A percentile compares a stretch with the other conserved stretches of the same genome.
phyloP scores from a whole-genome alignment of 2,113 vertebrate genomes.

The Isurus oxyrinchus region DNA sequence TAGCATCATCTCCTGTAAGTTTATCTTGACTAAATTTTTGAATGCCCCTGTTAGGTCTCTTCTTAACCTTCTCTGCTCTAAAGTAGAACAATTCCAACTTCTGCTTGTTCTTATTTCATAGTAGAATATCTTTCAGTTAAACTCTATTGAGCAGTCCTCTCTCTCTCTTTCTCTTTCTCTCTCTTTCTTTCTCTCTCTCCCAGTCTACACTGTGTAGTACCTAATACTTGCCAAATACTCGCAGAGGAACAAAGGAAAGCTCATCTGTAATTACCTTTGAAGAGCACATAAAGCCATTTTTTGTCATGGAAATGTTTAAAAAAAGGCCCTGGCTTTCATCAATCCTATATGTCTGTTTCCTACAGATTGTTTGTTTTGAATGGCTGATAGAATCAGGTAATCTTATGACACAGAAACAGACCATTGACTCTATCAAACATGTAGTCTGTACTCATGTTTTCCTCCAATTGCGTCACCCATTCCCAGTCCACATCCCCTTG shows the following conservation, averaged over 20 bases:
- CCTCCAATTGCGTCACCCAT: background rate
- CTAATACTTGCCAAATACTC: background rate
- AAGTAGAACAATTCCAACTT: background rate
- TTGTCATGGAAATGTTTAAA: background rate
- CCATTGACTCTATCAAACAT: background rate
- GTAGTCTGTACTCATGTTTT: background rate
- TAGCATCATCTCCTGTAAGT: no score
- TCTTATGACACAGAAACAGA: background rate
- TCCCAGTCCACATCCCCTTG: background rate
- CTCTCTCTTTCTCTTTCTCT: no score
- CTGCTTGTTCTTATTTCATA: background rate
- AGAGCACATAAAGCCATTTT: background rate
- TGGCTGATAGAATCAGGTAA: background rate
- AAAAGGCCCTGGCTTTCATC: background rate
- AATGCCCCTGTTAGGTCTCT: background rate
- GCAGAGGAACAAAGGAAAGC: background rate
- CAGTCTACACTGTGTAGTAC: background rate
- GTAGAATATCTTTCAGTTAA: background rate
- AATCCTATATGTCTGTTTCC: background rate
- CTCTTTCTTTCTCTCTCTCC: background rate
- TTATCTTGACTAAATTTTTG: background rate
- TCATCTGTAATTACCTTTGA: background rate
- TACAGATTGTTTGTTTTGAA: background rate
- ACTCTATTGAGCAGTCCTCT: background rate
- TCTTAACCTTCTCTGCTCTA: background rate